phyloP scores from a whole-genome alignment of 2,797 vertebrate genomes.

The Labroides dimidiatus region DNA sequence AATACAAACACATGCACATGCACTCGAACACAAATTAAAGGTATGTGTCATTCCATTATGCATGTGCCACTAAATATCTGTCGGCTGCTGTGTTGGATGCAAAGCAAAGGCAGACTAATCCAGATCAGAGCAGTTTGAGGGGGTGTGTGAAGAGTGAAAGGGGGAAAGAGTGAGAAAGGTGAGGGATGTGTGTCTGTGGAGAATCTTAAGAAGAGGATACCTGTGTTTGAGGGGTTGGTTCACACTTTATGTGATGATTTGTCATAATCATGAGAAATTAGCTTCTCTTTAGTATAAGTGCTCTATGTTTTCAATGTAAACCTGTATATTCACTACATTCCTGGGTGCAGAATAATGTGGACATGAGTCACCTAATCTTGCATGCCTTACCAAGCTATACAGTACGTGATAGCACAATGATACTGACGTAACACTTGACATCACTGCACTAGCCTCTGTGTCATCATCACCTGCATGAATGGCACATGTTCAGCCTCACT shows the following conservation, averaged over 20 bases:
- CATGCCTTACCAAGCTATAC: background rate
- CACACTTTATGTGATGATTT: background rate
- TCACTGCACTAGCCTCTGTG: background rate
- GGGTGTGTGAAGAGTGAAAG: slow-evolving; percentile 45
- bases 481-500: slow-evolving; percentile 16
- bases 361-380: background rate
- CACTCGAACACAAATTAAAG: slow-evolving; percentile 6
- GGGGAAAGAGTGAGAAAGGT: slow-evolving; percentile 30
- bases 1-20: background rate
- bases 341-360: background rate
- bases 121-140: slow-evolving; percentile 81
- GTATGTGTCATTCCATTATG: slow-evolving; percentile 41
- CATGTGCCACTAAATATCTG: slow-evolving; percentile 50
- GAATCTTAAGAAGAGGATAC: slow-evolving; percentile 1
- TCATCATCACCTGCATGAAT: background rate
- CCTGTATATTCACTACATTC: background rate
- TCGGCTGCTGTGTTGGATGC: slow-evolving; percentile 61
- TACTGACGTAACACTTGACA: slow-evolving; percentile 4
- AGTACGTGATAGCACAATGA: background rate
- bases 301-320: background rate
- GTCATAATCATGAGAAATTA: background rate
- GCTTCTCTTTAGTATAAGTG: background rate
- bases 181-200: slow-evolving; percentile 22
- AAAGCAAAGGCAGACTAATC: slow-evolving; percentile 78
- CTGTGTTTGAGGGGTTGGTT: slow-evolving; percentile 2